phyloP scores from a whole-genome alignment of 2,797 vertebrate genomes.

The Syngnathus rostellatus region DNA sequence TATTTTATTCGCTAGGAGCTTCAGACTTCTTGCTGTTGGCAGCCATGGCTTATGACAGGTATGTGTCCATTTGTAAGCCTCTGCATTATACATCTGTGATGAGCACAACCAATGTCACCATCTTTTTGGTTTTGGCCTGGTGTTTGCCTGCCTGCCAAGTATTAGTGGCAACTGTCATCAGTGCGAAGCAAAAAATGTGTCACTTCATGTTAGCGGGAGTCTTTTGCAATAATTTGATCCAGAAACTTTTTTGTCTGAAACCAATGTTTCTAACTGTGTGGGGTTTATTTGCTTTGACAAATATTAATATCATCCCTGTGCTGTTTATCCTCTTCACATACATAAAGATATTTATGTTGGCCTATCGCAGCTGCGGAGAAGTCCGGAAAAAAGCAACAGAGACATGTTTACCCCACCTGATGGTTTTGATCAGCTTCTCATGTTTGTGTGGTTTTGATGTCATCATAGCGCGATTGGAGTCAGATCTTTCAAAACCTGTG shows the following conservation, averaged over 20 bases:
- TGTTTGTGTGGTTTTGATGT: slow-evolving; percentile 24
- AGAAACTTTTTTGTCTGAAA: slow-evolving; percentile 1
- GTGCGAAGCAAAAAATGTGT: slow-evolving; percentile 2
- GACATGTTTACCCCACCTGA: slow-evolving; percentile 10
- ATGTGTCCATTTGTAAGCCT: slow-evolving; percentile 23
- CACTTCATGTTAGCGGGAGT: neutral
- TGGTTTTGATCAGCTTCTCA: slow-evolving; percentile 19
- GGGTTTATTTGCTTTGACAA: neutral
- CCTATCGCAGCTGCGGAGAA: neutral
- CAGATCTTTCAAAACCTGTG: slow-evolving; percentile 16
- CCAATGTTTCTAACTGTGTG: neutral
- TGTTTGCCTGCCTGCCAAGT: slow-evolving; percentile 12
- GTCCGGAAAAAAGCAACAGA: slow-evolving; percentile 8
- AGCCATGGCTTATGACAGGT: slow-evolving; percentile 25
- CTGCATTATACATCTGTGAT: slow-evolving; percentile 14
- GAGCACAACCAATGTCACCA: slow-evolving; percentile 6
- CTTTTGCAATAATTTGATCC: slow-evolving; percentile 9
- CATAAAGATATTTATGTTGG: slow-evolving; percentile 1
- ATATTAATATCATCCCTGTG: slow-evolving; percentile 1
- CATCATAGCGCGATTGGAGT: slow-evolving; percentile 4
- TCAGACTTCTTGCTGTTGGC: slow-evolving; percentile 19
- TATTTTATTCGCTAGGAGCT: slow-evolving; percentile 7
- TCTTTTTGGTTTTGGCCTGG: slow-evolving; percentile 12
- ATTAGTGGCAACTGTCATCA: neutral
- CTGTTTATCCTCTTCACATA: slow-evolving; percentile 1